Base-by-base conservation (phyloP, 2,888 invertebrate species). In the Bimastos eiseni region DNA sequence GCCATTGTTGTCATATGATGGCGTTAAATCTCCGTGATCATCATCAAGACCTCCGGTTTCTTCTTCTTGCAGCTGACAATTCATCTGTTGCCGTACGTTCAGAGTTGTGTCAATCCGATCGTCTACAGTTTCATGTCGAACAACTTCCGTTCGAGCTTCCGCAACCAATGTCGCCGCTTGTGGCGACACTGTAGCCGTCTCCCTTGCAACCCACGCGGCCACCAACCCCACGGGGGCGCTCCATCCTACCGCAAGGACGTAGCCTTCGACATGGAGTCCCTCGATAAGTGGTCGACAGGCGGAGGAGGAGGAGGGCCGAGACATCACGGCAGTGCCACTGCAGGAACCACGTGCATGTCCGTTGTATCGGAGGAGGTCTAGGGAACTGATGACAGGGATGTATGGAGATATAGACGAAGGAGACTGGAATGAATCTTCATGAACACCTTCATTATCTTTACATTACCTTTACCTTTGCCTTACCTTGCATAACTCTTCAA, bases 81-180 rank as follows among this genome's bases (percentile, higher is more conserved):
- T 17, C 92, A 93, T 83, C 92, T 93, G 49, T 91, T 94, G 44
- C 94, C 94, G 13, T 94, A 93, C 91, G 90, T 94, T n/a, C 94
- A 94, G 92, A 94, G 94, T 36, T 93, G 93, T 84, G 91, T 93
- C 86, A 94, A 94, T 89, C 94, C 94, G 11, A 92, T 94, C 89
- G 93, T 94, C 90, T 94, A 94, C 91, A 93, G 93, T 70, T 93
- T 94, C 91, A 94, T 94, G 94, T 94, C 91, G n/a, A 92, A 91
- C 36, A 92, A 92, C 90, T 91, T 92, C 91, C 91, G 92, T 24
- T 91, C 91, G 36, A 91, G 91, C 37, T 49, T 92, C 91, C 91
- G 91, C 36, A 90, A n/a, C n/a, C 90, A 89, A 4, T 92, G 90
- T 55, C 86, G 89, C 34, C 89, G 89, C 33, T 34, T 41, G n/a